These are phyloP conservation scores for Zeugodacus cucurbitae DNA, from an alignment of 1,140 invertebrate species.

Conservation along the genomic window DNA sequence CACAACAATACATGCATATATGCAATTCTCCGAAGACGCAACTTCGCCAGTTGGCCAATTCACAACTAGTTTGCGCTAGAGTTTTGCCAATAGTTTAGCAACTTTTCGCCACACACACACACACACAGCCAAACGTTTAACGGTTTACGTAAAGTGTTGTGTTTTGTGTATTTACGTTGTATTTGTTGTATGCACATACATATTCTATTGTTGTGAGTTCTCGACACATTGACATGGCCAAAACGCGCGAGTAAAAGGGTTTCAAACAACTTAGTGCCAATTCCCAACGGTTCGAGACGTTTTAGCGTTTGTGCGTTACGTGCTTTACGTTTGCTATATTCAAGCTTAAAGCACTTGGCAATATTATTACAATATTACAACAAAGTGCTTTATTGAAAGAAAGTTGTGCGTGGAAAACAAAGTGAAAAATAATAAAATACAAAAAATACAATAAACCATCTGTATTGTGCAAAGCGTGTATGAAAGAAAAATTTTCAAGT, in stretches of 20 bases:
- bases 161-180: too few species aligned
- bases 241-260: background rate
- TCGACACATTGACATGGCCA: background rate
- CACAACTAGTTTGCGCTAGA: constrained; percentile 13
- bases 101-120: background rate
- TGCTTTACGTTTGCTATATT: background rate
- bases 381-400: background rate
- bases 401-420: background rate
- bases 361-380: background rate
- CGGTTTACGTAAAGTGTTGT: background rate
- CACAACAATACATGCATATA: background rate
- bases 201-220: too few species aligned
- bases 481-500: background rate
- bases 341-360: background rate
- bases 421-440: background rate
- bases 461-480: too few species aligned
- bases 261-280: background rate
- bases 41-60: background rate
- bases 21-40: background rate
- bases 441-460: too few species aligned
- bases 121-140: background rate
- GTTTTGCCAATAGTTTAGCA: background rate
- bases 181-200: too few species aligned
- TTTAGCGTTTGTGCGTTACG: background rate
- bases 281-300: background rate